Percentiles rank a stretch among this genome's conserved stretches.
Conservation (phyloP, 2,113 vertebrate species). For the Danio rerio region DNA sequence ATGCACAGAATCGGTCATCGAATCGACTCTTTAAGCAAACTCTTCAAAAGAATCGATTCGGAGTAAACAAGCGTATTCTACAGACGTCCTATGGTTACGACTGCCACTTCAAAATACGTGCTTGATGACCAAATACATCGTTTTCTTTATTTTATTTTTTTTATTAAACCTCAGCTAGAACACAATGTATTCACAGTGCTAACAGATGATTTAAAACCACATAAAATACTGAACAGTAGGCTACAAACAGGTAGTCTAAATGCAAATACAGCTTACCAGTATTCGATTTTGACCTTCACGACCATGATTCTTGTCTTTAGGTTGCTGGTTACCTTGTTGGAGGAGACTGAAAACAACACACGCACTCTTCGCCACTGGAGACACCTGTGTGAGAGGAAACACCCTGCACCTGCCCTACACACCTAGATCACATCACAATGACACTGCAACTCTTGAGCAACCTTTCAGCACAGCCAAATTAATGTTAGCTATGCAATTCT, state of each 20-base stretch:
- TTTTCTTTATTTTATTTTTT: no score
- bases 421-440: not conserved
- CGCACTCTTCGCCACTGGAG: not conserved
- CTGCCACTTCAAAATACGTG: not conserved
- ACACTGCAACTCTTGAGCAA: not conserved
- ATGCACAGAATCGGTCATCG: not conserved
- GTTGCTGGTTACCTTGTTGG: not conserved
- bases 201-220: not conserved
- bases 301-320: not conserved
- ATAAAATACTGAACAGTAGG: not conserved
- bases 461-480: not conserved
- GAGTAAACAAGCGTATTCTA: not conserved
- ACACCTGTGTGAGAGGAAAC: not conserved
- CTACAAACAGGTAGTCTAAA: not conserved
- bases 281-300: slow-evolving; percentile 36
- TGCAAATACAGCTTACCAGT: slow-evolving; percentile 34
- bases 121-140: not conserved
- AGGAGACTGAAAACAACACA: not conserved
- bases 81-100: no score
- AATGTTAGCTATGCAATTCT: no score
- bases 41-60: not conserved
- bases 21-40: not conserved
- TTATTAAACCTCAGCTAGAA: no score
- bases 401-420: slow-evolving; percentile 2
- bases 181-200: not conserved